Evolutionary conservation across 2,888 invertebrate genomes (phyloP), one percentile per base, ranked within the genome.

Genomic region (Clepsis dumicolana): DNA sequence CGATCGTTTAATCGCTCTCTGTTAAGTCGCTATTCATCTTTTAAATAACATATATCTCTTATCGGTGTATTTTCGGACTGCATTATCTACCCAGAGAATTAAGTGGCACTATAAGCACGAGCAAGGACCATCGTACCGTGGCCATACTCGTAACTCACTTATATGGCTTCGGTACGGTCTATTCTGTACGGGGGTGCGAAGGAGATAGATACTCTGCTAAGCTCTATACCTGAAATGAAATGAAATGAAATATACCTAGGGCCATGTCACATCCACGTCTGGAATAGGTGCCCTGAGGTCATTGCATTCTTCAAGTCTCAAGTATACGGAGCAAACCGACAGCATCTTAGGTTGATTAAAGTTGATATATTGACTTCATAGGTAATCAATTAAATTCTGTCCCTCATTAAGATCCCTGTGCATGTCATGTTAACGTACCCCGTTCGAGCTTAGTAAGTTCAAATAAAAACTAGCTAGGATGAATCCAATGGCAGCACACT

Each of bases 391-490:
- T 29, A 29, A n/a, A n/a, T 29, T 29, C 29, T 5, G 29, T 35
- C 35, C 35, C 35, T 35, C 12, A 35, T 35, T 38, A 14, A 18
- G 4, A 14, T 38, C 38, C 14, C 4, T 1, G 3, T 4, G 16
- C 48, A 3, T 21, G 12, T 48, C 48, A 4, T 4, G 4, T 21
- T 21, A 4, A n/a, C 14, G 41, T 21, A 21, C 21, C 21, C 12
- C 48, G 21, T 18, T 21, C 18, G 21, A 12, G 12, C 21, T 48
- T 10, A 21, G 48, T 48, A 21, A 21, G 10, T 48, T 48, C 18
- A 48, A 48, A 48, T 87, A 86, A 81, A 75, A 87, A 38, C 3
- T 91, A 90, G 93, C 90, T 92, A 90, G 84, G 83, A 90, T 82
- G 89, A 89, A 90, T 89, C 87, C 84, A 86, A 87, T 85, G 80